Evolutionary conservation across 2,113 vertebrate genomes (phyloP).

Genomic region (Chloebia gouldiae): DNA sequence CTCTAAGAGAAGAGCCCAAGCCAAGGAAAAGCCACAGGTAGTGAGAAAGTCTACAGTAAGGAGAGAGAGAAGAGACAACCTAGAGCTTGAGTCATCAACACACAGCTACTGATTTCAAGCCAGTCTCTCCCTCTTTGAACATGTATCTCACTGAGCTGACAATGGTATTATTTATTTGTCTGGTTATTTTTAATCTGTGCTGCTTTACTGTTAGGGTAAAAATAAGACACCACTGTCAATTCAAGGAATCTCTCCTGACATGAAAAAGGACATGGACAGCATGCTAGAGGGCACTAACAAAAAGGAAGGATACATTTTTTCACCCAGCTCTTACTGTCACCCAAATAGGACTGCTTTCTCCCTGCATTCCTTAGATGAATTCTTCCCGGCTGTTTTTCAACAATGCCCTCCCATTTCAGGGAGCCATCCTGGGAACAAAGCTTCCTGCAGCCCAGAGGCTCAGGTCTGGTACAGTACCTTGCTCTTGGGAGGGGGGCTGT

Average conservation of each 20-base stretch:
- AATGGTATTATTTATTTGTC: constrained; percentile 13
- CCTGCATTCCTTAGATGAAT: background rate
- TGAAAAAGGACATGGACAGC: background rate
- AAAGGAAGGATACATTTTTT: constrained; percentile 14
- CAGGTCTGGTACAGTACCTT: constrained; percentile 87
- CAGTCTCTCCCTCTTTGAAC: background rate
- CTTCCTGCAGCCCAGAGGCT: background rate
- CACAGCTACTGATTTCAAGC: background rate
- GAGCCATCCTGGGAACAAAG: background rate
- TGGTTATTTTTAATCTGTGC: constrained; percentile 57
- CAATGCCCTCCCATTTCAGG: background rate
- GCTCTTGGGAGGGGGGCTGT: constrained; percentile 88
- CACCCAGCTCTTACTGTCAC: background rate
- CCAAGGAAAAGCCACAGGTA: background rate
- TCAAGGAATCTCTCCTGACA: constrained; percentile 32
- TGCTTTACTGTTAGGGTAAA: constrained; percentile 30
- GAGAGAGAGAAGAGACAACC: background rate
- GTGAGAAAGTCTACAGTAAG: background rate
- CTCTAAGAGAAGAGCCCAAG: background rate
- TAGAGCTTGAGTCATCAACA: background rate
- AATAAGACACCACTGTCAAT: constrained; percentile 23
- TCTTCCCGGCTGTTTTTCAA: background rate
- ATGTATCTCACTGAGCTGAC: constrained; percentile 30
- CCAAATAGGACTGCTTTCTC: background rate
- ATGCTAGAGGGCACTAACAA: background rate